Evolutionary conservation across 2,888 invertebrate genomes (phyloP).

Genomic region (Julus scandinavius): DNA sequence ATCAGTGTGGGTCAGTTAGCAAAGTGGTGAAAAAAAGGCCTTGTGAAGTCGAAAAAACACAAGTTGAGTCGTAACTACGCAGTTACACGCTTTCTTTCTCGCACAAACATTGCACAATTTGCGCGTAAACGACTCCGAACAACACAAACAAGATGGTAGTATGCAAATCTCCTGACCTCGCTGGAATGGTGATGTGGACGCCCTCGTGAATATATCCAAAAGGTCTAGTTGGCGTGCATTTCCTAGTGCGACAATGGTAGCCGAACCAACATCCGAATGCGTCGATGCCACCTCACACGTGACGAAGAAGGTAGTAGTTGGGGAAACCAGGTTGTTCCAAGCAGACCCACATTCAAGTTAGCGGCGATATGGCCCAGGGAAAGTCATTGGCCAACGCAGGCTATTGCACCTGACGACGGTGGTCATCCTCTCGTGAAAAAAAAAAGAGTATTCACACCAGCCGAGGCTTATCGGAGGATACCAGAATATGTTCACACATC

Average conservation of each 20-base stretch:
- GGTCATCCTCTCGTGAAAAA: constrained; percentile 4
- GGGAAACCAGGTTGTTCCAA: neutral
- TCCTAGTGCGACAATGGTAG: constrained; percentile 21
- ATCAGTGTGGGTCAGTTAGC: neutral
- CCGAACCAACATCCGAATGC: neutral
- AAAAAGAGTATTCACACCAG: neutral
- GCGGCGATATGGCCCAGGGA: constrained; percentile 43
- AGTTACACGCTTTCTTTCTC: neutral
- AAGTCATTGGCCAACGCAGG: constrained; percentile 38
- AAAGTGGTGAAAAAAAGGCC: neutral
- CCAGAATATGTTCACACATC: neutral
- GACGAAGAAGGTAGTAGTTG: neutral
- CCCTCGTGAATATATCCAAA: neutral
- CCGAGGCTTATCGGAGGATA: neutral
- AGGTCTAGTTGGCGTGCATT: neutral
- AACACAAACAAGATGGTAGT: constrained; percentile 15
- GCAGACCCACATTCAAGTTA: neutral
- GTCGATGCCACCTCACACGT: neutral
- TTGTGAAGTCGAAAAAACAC: neutral
- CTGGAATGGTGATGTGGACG: neutral
- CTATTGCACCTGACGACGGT: constrained; percentile 41
- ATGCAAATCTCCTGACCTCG: neutral
- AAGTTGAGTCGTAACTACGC: neutral
- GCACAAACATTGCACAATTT: neutral
- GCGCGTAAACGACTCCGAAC: neutral